Conservation (phyloP, 2,797 vertebrate genomes). For the Danio tinwini region DNA sequence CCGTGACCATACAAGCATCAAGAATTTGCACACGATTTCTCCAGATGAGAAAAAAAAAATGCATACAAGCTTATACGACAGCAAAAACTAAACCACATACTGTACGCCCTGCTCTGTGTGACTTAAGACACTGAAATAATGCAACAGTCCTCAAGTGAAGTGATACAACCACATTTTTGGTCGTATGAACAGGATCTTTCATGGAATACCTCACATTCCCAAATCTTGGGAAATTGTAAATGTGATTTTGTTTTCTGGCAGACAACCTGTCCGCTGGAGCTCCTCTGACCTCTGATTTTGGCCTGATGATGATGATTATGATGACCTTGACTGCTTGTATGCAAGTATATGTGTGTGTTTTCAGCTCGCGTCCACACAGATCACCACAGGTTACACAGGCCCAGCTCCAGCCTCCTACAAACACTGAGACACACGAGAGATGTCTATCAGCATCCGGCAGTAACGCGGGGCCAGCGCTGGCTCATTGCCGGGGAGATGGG, state of each 20-base stretch:
- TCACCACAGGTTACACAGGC: constrained; percentile 22
- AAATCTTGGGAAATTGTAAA: not conserved
- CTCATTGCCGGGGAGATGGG: constrained; percentile 16
- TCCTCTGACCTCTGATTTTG: constrained; percentile 2
- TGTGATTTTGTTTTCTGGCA: not conserved
- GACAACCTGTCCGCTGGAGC: not conserved
- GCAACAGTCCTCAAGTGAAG: no score
- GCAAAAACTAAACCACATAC: no score
- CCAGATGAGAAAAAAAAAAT: no score
- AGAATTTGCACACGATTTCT: no score
- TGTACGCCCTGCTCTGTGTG: no score
- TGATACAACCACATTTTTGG: not conserved
- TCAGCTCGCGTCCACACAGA: not conserved
- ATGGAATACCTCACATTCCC: not conserved
- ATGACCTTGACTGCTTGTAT: not conserved
- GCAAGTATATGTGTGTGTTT: not conserved
- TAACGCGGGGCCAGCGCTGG: not conserved
- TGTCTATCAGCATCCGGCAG: constrained; percentile 4
- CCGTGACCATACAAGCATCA: no score
- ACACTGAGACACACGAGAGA: constrained; percentile 1
- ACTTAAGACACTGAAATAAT: not conserved
- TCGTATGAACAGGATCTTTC: not conserved
- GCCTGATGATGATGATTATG: not conserved
- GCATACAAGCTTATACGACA: no score
- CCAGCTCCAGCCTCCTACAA: not conserved